Base-by-base conservation (phyloP, 92 coral and sea anemone genomes). In the Chrysogorgia sp. region DNA sequence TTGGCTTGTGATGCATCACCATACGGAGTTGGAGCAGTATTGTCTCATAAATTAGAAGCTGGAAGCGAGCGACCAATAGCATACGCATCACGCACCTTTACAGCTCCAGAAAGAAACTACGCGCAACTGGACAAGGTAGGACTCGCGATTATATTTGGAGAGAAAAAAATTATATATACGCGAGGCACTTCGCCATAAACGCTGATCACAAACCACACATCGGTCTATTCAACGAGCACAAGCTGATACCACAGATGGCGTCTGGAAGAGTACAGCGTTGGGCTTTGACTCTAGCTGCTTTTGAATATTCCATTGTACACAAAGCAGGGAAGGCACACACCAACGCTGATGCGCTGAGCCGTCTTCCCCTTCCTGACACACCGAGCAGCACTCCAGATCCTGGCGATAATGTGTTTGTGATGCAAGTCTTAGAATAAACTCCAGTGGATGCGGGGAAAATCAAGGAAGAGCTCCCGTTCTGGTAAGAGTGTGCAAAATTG, bases 321-420 rank as follows among this genome's bases (percentile, higher is more conserved):
- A 64, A 33, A 20, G 45, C 14, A 64, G 41, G 23, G 15, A 13
- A 35, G 9, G 28, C 48, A 53, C 85, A 64, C n/a, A 52, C 55
- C 13, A 82, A 74, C 75, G 75, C 75, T 43, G 76, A 63, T 34
- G 86, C 82, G 20, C 76, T 82, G 50, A 74, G 75, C 48, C 56
- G 85, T 40, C 59, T 74, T 20, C 80, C 80, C 8, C 59, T 67
- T 24, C 79, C 69, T 10, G 85, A 63, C 37, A 22, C 66, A 1
- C 81, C 69, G 19, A 40, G n/a, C 8, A 48, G 32, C 15, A 71
- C 72, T 1, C 75, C 53, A 23, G 25, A 34, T 26, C 81, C 74
- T 19, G 65, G 68, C 33, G 81, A 82, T 20, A 58, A 43, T 23
- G 65, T 82, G 37, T 68, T 33, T 20, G 24, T 62, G 43, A 81